Percentiles rank a stretch among this genome's conserved stretches.
Evolutionary conservation across 2,797 vertebrate genomes (phyloP).

Genomic region (Premnoplex brunnescens): DNA sequence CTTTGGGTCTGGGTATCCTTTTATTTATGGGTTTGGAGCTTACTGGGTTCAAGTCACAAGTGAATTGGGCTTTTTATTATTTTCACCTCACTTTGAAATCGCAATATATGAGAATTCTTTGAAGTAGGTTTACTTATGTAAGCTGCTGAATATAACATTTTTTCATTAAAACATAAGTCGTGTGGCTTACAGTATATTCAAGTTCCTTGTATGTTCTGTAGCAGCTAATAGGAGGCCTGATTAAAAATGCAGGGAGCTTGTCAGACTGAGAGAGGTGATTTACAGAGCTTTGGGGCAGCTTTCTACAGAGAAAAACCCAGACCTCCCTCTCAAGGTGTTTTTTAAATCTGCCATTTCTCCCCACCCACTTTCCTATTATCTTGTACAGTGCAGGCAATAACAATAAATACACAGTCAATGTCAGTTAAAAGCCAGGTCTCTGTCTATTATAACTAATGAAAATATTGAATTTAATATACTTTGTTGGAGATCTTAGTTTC

Average conservation of each 20-base stretch:
- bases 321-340: background rate
- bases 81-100: background rate
- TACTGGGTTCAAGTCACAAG: background rate
- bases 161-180: background rate
- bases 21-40: background rate
- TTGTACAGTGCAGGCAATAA: constrained; percentile 41
- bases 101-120: background rate
- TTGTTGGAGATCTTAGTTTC: constrained; percentile 53
- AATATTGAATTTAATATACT: constrained; percentile 65
- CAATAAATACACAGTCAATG: constrained; percentile 24
- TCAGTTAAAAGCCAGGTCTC: constrained; percentile 49
- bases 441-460: constrained; percentile 62
- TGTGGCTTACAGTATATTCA: background rate
- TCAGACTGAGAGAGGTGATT: background rate
- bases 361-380: constrained; percentile 36
- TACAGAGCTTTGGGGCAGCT: background rate
- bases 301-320: background rate
- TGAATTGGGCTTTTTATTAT: background rate
- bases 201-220: background rate
- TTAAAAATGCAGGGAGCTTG: constrained; percentile 6
- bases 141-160: background rate
- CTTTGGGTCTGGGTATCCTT: background rate
- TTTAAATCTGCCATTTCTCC: constrained; percentile 23
- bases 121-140: background rate
- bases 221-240: background rate